phyloP scores from a whole-genome alignment of 1,140 invertebrate species.

The Gyrodactylus bullatarudis region DNA sequence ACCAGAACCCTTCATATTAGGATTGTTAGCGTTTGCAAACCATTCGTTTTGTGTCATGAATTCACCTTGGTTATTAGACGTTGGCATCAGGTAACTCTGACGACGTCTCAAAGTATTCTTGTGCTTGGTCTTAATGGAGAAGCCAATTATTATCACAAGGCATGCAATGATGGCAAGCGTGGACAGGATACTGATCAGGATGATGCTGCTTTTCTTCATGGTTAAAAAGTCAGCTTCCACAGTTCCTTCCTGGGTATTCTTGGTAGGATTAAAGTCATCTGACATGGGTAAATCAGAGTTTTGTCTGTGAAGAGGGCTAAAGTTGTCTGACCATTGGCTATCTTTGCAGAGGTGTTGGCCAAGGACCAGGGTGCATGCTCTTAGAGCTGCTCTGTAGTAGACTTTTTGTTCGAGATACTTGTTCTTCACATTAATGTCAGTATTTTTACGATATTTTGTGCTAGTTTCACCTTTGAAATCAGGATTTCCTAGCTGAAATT shows the following conservation, averaged over 20 bases:
- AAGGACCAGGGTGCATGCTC: background rate
- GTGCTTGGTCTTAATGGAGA: background rate
- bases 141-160: background rate
- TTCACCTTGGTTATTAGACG: background rate
- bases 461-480: too few species aligned
- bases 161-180: background rate
- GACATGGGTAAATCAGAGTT: background rate
- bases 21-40: background rate
- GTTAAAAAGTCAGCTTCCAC: background rate
- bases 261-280: too few species aligned
- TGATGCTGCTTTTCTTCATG: background rate
- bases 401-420: background rate
- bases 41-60: background rate
- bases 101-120: background rate
- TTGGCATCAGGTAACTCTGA: background rate
- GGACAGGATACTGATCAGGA: background rate
- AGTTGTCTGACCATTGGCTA: background rate
- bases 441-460: background rate
- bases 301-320: background rate
- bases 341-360: background rate
- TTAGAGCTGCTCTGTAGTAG: background rate
- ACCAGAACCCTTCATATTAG: too few species aligned
- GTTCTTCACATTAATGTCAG: background rate
- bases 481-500: background rate
- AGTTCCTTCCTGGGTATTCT: background rate